Evolutionary conservation across 2,888 invertebrate species (phyloP).

Genomic region (Branchipolynoe longqiensis): DNA sequence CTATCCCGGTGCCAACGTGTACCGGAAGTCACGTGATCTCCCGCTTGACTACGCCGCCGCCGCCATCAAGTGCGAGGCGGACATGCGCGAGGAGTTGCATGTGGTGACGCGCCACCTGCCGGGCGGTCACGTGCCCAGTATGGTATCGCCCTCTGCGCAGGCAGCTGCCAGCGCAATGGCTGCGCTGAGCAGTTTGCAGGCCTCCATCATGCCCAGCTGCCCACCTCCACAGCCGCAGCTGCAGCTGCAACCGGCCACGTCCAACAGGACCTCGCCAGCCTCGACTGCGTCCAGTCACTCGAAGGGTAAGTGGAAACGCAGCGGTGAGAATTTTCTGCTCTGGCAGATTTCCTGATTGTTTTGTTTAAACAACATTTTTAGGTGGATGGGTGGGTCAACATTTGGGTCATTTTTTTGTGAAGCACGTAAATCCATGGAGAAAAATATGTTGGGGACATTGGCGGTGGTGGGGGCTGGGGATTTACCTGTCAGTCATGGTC

Average conservation of each 20-base stretch:
- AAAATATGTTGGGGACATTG: no score
- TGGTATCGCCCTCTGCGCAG: constrained; percentile 48
- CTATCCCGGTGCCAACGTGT: neutral
- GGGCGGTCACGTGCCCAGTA: constrained; percentile 11
- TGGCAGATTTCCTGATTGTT: no score
- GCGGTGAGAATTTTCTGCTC: no score
- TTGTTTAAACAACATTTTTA: no score
- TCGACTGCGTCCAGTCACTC: constrained; percentile 30
- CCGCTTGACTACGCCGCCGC: constrained; percentile 27
- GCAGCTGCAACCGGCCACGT: neutral
- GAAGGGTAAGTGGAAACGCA: neutral
- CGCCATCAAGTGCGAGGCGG: neutral
- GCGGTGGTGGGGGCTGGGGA: no score
- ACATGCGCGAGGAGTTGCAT: constrained; percentile 23
- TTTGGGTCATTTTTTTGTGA: no score
- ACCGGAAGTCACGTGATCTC: no score
- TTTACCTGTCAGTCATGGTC: no score
- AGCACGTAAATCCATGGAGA: no score
- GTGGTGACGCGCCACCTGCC: constrained; percentile 14
- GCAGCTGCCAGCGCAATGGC: constrained; percentile 47
- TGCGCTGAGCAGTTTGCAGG: constrained; percentile 24
- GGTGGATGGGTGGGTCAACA: no score
- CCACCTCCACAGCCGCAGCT: constrained; percentile 6
- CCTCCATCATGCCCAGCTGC: constrained; percentile 26
- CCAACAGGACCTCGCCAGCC: constrained; percentile 3